Evolutionary conservation across 1,140 invertebrate species (phyloP).

Genomic region (Sarcophaga bullata): DNA sequence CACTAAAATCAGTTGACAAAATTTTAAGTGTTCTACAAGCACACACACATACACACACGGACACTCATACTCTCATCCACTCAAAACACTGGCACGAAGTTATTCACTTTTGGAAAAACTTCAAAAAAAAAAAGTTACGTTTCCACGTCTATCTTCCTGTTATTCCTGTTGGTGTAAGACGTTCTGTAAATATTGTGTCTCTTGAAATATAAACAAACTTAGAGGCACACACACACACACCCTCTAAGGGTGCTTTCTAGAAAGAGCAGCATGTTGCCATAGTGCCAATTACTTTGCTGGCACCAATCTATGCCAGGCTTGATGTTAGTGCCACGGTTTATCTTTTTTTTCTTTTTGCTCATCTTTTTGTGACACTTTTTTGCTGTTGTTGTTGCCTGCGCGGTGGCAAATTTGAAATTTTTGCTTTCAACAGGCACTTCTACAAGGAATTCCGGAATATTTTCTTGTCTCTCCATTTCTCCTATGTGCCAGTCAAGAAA

Average conservation of each 20-base stretch:
- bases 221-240: not conserved
- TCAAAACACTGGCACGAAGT: no score
- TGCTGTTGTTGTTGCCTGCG: not conserved
- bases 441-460: slow-evolving; percentile 18
- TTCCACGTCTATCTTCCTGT: not conserved
- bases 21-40: not conserved
- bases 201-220: not conserved
- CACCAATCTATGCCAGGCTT: not conserved
- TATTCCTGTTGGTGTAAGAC: not conserved
- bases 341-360: not conserved
- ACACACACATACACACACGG: not conserved
- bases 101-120: no score
- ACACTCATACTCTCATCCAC: not conserved
- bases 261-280: not conserved
- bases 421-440: slow-evolving; percentile 4
- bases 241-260: no score
- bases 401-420: slow-evolving; percentile 1
- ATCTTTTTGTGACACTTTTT: not conserved
- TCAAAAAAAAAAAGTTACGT: not conserved
- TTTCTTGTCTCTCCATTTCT: not conserved
- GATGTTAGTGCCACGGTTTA: not conserved
- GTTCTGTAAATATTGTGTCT: not conserved
- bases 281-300: not conserved
- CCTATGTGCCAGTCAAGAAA: not conserved
- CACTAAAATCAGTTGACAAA: slow-evolving; percentile 21